Percentiles rank a stretch among this genome's conserved stretches.
These are phyloP conservation scores for Drosophila subobscura DNA, from an alignment of 1,140 invertebrate genomes.

Conservation along the genomic window DNA sequence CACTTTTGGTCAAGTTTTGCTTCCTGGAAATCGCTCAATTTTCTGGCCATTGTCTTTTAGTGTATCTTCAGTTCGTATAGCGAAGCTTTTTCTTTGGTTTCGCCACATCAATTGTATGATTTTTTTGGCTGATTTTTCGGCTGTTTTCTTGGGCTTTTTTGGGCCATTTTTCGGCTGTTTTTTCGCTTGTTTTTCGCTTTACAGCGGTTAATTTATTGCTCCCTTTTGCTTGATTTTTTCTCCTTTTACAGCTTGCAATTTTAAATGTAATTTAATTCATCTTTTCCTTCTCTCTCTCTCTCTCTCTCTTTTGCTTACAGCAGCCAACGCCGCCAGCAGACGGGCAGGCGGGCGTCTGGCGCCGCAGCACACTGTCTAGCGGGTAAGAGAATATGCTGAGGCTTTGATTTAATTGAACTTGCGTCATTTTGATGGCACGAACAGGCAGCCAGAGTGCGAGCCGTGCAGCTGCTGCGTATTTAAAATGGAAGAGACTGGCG, in stretches of 20 bases:
- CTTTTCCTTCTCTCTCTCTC: constrained; percentile 60
- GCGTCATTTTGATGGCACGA: constrained; percentile 30
- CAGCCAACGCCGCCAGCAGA: constrained; percentile 74
- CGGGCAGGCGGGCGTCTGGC: constrained; percentile 65
- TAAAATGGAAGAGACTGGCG: constrained; percentile 72
- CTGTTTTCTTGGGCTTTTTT: constrained; percentile 13
- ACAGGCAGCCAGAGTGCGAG: not conserved
- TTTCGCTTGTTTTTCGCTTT: constrained; percentile 2
- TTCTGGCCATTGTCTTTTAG: constrained; percentile 6
- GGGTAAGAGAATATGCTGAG: constrained; percentile 77
- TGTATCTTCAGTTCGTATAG: constrained; percentile 18
- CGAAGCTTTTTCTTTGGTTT: constrained; percentile 18
- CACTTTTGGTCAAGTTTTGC: too few relatives aligned
- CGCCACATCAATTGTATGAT: constrained; percentile 44
- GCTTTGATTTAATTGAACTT: constrained; percentile 80
- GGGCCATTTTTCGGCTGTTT: constrained; percentile 13
- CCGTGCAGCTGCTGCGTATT: constrained; percentile 67
- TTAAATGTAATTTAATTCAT: constrained; percentile 83
- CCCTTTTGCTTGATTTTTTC: constrained; percentile 29
- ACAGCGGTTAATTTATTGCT: constrained; percentile 40
- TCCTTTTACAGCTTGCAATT: constrained; percentile 52
- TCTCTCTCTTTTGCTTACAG: constrained; percentile 21
- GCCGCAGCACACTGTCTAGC: constrained; percentile 72
- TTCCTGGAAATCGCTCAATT: not conserved
- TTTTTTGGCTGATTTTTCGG: constrained; percentile 27